Conservation (phyloP, 2,888 invertebrate genomes). For the Ophion costatus region DNA sequence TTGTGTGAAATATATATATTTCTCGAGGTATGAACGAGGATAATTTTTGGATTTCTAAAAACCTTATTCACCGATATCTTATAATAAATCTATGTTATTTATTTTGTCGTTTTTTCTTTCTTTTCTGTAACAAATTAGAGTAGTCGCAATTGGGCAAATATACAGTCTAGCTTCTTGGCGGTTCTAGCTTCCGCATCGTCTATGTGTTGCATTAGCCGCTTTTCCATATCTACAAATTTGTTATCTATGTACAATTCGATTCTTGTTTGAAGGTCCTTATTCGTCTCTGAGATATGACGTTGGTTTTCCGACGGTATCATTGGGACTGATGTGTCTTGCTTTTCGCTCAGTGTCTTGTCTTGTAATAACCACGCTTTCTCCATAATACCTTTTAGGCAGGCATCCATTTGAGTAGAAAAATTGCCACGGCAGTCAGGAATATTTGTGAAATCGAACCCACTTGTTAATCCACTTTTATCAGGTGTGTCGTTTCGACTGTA, state of each 20-base stretch:
- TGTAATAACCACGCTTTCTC: conserved; percentile 16
- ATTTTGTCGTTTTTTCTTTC: not conserved
- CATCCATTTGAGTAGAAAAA: conserved; percentile 41
- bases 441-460: conserved; percentile 29
- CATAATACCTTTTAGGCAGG: conserved; percentile 42
- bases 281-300: not conserved
- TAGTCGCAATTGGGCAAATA: conserved; percentile 71
- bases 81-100: not conserved
- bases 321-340: not conserved
- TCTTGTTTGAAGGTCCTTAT: not conserved
- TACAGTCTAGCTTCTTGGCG: conserved; percentile 80
- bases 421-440: conserved; percentile 43
- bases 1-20: conserved; percentile 53
- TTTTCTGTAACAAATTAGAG: not conserved
- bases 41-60: not conserved
- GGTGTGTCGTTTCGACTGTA: conserved; percentile 45
- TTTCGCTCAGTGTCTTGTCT: conserved; percentile 6
- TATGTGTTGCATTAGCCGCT: conserved; percentile 76
- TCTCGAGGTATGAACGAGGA: conserved; percentile 45
- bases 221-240: conserved; percentile 79
- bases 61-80: not conserved
- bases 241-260: conserved; percentile 78
- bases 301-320: conserved; percentile 1
- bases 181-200: conserved; percentile 77
- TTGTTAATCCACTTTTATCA: conserved; percentile 2